These are phyloP conservation scores for Tinamus major DNA, from an alignment of 2,797 vertebrate species.

Conservation along the genomic window DNA sequence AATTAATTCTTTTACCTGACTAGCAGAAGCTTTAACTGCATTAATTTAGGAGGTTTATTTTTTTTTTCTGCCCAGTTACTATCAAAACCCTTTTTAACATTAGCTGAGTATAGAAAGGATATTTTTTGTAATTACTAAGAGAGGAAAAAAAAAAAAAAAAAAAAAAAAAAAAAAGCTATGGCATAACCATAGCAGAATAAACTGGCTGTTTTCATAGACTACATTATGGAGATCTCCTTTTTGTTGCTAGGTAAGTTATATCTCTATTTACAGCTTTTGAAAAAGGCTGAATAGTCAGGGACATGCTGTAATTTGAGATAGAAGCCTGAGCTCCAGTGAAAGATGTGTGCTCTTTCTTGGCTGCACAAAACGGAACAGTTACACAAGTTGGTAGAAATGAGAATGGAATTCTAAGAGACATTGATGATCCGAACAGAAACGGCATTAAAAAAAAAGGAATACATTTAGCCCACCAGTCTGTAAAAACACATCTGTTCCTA, in stretches of 20 bases:
- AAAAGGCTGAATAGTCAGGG: conserved; percentile 54
- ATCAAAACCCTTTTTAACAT: neutral
- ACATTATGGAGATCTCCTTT: conserved; percentile 31
- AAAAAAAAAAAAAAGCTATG: conserved; percentile 2
- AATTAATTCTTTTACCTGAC: neutral
- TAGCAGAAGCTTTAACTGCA: neutral
- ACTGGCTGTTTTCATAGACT: conserved; percentile 7
- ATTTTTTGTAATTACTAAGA: neutral
- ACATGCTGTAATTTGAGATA: conserved; percentile 67
- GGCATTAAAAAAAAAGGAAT: neutral
- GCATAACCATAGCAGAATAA: conserved; percentile 28
- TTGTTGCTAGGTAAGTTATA: conserved; percentile 71
- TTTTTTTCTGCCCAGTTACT: neutral
- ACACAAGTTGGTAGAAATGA: conserved; percentile 30
- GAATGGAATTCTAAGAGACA: conserved; percentile 14
- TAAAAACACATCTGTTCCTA: conserved; percentile 27
- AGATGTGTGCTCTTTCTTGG: conserved; percentile 37
- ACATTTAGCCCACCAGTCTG: conserved; percentile 11
- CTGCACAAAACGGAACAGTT: conserved; percentile 35
- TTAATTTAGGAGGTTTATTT: neutral
- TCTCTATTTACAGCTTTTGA: conserved; percentile 61
- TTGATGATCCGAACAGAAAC: conserved; percentile 7
- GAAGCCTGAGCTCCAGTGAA: conserved; percentile 21
- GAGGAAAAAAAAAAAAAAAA: neutral
- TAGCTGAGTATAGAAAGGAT: neutral